phyloP scores from a whole-genome alignment of 2,113 vertebrate genomes.

The Sardina pilchardus region DNA sequence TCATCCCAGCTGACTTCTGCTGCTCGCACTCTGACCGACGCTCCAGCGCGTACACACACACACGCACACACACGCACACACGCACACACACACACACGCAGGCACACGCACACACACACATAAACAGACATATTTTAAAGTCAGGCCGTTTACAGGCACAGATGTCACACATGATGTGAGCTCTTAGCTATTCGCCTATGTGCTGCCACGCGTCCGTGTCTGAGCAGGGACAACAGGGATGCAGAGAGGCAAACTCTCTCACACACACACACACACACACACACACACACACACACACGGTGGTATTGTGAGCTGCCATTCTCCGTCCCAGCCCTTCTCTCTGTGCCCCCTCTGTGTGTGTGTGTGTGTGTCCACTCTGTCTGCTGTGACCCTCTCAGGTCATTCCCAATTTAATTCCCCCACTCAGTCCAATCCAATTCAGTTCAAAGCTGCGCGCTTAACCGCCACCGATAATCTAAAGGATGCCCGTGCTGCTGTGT shows the following conservation, averaged over 20 bases:
- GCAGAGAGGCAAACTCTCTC: slow-evolving; percentile 31
- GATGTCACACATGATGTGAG: slow-evolving; percentile 10
- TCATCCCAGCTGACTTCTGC: slow-evolving; percentile 55
- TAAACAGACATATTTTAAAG: neutral
- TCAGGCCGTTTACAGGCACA: neutral
- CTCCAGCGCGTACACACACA: slow-evolving; percentile 38
- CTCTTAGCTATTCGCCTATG: neutral
- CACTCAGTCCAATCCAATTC: neutral
- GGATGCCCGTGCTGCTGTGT: slow-evolving; percentile 6
- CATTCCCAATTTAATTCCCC: slow-evolving; percentile 11
- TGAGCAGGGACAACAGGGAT: neutral
- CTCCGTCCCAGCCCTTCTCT: neutral
- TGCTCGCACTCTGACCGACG: slow-evolving; percentile 61
- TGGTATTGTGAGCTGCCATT: neutral
- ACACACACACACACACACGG: neutral
- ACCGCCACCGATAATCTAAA: neutral
- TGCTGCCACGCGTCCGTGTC: slow-evolving; percentile 1
- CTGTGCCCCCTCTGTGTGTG: neutral
- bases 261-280: neutral
- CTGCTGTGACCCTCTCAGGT: slow-evolving; percentile 11
- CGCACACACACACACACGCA: slow-evolving; percentile 41
- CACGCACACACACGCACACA: slow-evolving; percentile 44
- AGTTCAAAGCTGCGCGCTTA: slow-evolving; percentile 8
- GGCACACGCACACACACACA: neutral
- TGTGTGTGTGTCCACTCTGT: neutral